Percentiles rank a stretch among this genome's conserved stretches.
phyloP scores from a whole-genome alignment of 2,888 invertebrate species.

The Coelopa pilipes region DNA sequence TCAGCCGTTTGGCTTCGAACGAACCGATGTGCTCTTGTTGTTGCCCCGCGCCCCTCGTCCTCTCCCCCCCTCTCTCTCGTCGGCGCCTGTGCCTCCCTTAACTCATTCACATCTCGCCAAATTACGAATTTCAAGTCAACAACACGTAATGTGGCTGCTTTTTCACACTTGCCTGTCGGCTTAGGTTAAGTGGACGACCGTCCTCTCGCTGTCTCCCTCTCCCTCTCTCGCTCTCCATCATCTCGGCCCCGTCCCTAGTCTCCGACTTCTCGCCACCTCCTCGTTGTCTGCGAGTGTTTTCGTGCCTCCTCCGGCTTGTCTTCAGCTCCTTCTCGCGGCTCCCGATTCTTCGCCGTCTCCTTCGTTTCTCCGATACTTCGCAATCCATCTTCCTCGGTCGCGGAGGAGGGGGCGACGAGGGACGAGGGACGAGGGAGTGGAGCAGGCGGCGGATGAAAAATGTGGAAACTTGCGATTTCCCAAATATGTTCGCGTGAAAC shows the following conservation, averaged over 20 bases:
- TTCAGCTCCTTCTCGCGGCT: not conserved
- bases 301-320: not conserved
- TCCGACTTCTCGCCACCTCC: not conserved
- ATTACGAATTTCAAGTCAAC: slow-evolving; percentile 42
- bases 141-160: slow-evolving; percentile 38
- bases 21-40: not conserved
- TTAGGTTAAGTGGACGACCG: slow-evolving; percentile 9
- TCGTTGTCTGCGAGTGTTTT: not conserved
- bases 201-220: too few relatives aligned
- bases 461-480: slow-evolving; percentile 38
- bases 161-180: slow-evolving; percentile 37
- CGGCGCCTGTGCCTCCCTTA: slow-evolving; percentile 1
- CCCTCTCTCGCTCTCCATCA: too few relatives aligned
- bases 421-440: not conserved
- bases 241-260: too few relatives aligned
- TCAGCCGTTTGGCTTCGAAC: slow-evolving; percentile 12
- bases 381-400: not conserved
- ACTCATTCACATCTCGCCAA: slow-evolving; percentile 36
- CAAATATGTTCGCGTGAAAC: slow-evolving; percentile 40
- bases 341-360: not conserved
- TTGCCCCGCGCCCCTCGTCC: not conserved
- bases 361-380: not conserved
- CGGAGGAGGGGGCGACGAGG: not conserved
- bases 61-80: not conserved
- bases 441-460: slow-evolving; percentile 29